Evolutionary conservation across 2,113 vertebrate species (phyloP), one percentile per base, ranked within the genome.

Genomic region (Indicator maculatus): DNA sequence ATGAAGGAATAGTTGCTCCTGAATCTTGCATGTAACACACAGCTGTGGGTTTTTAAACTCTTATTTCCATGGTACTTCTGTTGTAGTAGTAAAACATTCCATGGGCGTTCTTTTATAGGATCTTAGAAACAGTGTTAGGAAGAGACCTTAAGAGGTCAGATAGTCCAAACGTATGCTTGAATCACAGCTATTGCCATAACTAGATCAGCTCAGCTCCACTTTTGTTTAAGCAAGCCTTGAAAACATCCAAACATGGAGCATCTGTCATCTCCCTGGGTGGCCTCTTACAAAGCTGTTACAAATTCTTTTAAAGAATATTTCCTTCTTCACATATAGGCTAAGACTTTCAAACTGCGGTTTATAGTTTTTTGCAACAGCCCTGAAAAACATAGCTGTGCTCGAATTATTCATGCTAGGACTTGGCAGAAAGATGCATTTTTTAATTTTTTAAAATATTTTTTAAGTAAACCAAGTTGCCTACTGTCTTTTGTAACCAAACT

Each of bases 21-120:
- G 45, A 11, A 53, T 36, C 41, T 52, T 76, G 14, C 14, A 9
- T 11, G n/a, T 38, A 31, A 61, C 8, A 17, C 9, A 4, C 4
- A 67, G 26, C n/a, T 26, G 8, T 56, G 59, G 23, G 15, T 79
- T 83, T 77, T 52, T 70, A 71, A 39, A n/a, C 12, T 38, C 16
- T 70, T 27, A 14, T 52, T 67, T 76, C 31, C 3, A 0, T 39
- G 18, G 20, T 2, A 0, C 24, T 90, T 89, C 5, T 5, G 5
- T n/a, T n/a, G 67, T 38, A 28, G 19, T 30, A 47, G 55, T 78
- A 55, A 44, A 79, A 52, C 14, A 6, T 23, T 45, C 28, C 33
- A 38, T 59, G 45, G 59, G 16, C 3, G 0, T 65, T 79, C 20
- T 83, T 66, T 64, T 31, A 8, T 17, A 60, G 59, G 45, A 55